phyloP scores from a whole-genome alignment of 2,797 vertebrate species.

The Megalops cyprinoides region DNA sequence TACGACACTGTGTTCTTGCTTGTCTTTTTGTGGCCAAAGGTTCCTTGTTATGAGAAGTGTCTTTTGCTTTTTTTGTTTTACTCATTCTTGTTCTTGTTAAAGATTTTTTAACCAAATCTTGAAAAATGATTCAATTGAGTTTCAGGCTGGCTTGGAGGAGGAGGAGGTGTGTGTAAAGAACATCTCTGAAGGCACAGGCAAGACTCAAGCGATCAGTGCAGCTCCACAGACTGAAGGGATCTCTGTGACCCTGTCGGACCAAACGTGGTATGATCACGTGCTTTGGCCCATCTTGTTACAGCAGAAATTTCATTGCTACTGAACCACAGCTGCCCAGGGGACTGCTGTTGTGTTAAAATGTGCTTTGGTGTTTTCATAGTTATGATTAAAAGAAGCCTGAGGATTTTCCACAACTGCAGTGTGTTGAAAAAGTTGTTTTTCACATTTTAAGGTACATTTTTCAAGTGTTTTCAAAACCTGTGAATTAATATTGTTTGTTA shows the following conservation, averaged over 20 bases:
- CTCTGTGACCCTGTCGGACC: not conserved
- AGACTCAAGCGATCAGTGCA: not conserved
- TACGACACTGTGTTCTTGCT: slow-evolving; percentile 26
- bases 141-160: slow-evolving; percentile 35
- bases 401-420: not conserved
- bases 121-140: too few relatives aligned
- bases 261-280: slow-evolving; percentile 10
- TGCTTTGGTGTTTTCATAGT: not conserved
- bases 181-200: not conserved
- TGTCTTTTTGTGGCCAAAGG: not conserved
- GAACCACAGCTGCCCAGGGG: not conserved
- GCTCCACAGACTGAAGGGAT: not conserved
- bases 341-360: too few relatives aligned
- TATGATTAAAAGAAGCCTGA: slow-evolving; percentile 22
- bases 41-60: not conserved
- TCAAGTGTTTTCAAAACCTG: not conserved
- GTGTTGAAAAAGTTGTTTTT: slow-evolving; percentile 6
- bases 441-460: not conserved
- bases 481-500: not conserved
- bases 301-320: not conserved
- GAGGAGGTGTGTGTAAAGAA: not conserved
- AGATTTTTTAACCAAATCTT: not conserved
- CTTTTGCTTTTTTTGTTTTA: not conserved
- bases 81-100: not conserved
- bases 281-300: not conserved